Evolutionary conservation across 2,888 invertebrate genomes (phyloP).

Genomic region (Linnaemya tessellans): DNA sequence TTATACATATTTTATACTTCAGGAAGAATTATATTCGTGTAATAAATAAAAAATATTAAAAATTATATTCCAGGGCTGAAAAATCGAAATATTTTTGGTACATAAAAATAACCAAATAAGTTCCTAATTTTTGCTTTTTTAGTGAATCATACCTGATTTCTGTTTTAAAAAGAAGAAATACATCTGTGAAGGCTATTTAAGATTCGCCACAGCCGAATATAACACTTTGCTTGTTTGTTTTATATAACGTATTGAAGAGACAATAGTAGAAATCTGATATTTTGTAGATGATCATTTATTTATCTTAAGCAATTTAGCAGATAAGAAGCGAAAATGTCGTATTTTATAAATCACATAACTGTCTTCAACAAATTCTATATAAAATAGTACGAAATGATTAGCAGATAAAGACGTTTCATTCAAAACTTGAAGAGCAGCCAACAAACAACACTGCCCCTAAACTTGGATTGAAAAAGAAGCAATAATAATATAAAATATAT

Average conservation of each 20-base stretch:
- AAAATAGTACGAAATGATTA: slow-evolving; percentile 27
- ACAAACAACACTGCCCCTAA: neutral
- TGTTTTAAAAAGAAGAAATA: no score
- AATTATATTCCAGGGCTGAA: no score
- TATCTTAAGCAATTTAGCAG: slow-evolving; percentile 22
- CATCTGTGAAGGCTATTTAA: no score
- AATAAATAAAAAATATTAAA: no score
- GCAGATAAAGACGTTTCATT: slow-evolving; percentile 2
- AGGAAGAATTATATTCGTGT: no score
- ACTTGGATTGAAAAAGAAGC: neutral
- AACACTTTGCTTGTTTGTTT: no score
- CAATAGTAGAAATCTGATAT: neutral
- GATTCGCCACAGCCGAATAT: no score
- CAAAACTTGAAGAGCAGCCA: neutral
- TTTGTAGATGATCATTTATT: neutral
- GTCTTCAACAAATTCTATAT: slow-evolving; percentile 8
- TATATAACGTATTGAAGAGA: neutral
- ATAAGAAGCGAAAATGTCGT: slow-evolving; percentile 21
- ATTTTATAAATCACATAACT: slow-evolving; percentile 38
- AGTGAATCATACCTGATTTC: no score
- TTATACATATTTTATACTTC: no score
- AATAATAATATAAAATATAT: neutral
- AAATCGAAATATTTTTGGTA: no score
- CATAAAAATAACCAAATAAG: no score
- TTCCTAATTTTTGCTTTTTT: no score